Base-by-base conservation (phyloP, 2,888 invertebrate species). In the Tetramorium bicarinatum region DNA sequence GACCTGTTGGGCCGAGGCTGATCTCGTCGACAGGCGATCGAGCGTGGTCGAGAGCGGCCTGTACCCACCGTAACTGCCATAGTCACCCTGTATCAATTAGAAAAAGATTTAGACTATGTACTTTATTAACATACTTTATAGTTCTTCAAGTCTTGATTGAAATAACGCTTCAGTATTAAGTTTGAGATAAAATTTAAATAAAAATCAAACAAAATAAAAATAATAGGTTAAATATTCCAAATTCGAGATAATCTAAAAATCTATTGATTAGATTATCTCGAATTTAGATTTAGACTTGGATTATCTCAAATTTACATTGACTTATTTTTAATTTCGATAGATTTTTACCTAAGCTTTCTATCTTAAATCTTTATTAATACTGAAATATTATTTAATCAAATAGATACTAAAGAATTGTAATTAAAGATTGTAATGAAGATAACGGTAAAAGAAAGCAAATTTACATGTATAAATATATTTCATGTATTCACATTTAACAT, bases 1-100 rank as follows among this genome's bases (percentile, higher is more conserved):
- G 15, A 95, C 95, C 84, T 95, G 95, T 77, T 95, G 96, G 52
- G 97, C 97, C 8, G 98, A 98, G 81, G 97, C 95, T 85, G 97
- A 95, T 66, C 96, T 96, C 76, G 95, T 95, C 86, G 97, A 96
- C 92, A 97, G 96, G 79, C 97, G 96, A 92, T 97, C 97, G 82
- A 97, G 94, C 2, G 97, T 97, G 89, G 96, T 96, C 52, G 97
- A 96, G n/a, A 97, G 95, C 81, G 97, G 97, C 83, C 97, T 96
- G 88, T 97, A 96, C 88, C 97, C 97, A 83, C 97, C 96, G 91
- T 96, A 95, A 83, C 96, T 95, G 34, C 94, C 94, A 76, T 95
- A 95, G 13, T 95, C 95, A n/a, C 91, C 91, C 93, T 93, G 64
- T 0, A 21, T 21, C 1, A 83, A 21, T n/a, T n/a, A n/a, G 9